Base-by-base conservation (phyloP, 2,888 invertebrate genomes). In the Epirrhoe alternata region DNA sequence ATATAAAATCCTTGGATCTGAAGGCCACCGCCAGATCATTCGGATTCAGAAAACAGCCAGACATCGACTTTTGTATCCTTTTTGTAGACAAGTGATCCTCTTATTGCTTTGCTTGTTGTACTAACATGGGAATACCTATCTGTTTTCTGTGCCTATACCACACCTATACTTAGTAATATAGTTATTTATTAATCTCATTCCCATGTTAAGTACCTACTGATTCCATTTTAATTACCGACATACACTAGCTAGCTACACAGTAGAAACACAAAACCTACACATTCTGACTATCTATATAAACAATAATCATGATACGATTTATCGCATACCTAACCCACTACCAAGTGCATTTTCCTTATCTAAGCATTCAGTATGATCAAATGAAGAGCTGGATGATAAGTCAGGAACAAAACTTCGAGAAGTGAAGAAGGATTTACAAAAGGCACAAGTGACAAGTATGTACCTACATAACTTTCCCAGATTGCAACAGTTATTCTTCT, bases 1-100 rank as follows among this genome's bases (percentile, higher is more conserved):
- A 99, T 87, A 95, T 99, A 31, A 95, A 96, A 74, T 97, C 96
- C 0, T 87, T 99, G 78, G 98, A 99, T 88, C 93, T 99, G 79
- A 94, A 95, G 63, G 94, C 96, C 79, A 97, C 98, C n/a, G 97
- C 97, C 1, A 95, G 95, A 83, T 98, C 98, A 0, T 99, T 99
- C 94, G 99, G 99, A 10, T 99, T 99, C 86, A 92, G 94, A 61
- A 97, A 97, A 63, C 98, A 98, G 61, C 99, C 99, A 0, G 97
- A 97, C 71, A 97, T 99, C 38, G 98, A 99, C 91, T 94, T 99
- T 75, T 95, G 97, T 96, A 96, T 92, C 91, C 92, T 92, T 92
- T 90, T 60, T 16, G 52, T 45, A 16, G 14, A 1, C 12, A 12
- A 42, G 12, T 12, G 12, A 38, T 14, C 12, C 5, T 3, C 45